Percentiles rank a stretch among this genome's conserved stretches.
Evolutionary conservation across 1,140 invertebrate genomes (phyloP).

Genomic region (Drosophila jambulina): DNA sequence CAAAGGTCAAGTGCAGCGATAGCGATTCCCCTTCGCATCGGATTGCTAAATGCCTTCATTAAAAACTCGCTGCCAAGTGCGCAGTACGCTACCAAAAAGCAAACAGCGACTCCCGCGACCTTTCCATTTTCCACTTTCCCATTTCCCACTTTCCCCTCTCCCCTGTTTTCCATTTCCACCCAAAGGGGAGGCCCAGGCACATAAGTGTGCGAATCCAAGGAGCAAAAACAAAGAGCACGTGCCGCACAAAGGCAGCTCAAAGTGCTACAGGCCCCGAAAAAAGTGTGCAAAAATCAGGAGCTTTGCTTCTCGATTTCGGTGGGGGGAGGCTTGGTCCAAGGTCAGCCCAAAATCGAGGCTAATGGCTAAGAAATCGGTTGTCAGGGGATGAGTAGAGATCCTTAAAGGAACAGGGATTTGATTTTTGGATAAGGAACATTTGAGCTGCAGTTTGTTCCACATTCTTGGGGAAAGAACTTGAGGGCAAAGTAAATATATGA

Average conservation of each 20-base stretch:
- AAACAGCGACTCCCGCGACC: conserved; percentile 31
- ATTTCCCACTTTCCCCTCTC: background rate
- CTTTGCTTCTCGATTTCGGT: background rate
- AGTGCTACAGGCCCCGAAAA: conserved; percentile 33
- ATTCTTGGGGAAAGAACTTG: background rate
- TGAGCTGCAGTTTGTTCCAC: background rate
- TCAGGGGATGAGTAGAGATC: background rate
- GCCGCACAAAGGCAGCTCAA: conserved; percentile 41
- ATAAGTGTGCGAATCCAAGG: background rate
- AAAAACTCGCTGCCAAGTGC: conserved; percentile 42
- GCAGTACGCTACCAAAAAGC: conserved; percentile 31
- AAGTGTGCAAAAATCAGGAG: background rate
- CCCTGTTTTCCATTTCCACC: background rate
- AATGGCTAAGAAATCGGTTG: background rate
- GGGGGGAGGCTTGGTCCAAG: background rate
- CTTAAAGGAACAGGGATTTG: background rate
- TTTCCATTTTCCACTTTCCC: background rate
- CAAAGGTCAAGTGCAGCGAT: conserved; percentile 48
- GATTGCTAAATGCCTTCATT: conserved; percentile 64
- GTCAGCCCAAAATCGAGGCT: background rate
- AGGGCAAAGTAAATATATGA: background rate
- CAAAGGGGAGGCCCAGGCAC: background rate
- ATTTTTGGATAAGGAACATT: background rate
- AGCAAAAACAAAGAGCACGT: conserved; percentile 37
- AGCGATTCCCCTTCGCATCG: conserved; percentile 30